Evolutionary conservation across 64 coral and sea anemone species (phyloP).

Genomic region (Trachythela sp.): DNA sequence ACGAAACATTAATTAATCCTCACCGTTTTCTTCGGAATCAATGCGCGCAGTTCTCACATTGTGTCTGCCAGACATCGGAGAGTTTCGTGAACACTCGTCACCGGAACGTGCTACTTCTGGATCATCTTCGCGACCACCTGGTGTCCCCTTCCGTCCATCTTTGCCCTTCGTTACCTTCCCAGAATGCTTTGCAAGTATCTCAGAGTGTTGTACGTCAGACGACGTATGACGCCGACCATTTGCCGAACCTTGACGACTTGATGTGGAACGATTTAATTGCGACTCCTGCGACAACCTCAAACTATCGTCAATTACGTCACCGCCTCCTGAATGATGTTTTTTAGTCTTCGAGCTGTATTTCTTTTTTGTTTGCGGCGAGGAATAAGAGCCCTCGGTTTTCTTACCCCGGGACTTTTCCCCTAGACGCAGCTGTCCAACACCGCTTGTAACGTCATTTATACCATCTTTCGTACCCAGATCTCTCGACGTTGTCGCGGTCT

Average conservation of each 20-base stretch:
- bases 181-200: neutral
- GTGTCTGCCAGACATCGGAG: neutral
- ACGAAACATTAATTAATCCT: neutral
- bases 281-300: conserved; percentile 1
- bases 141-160: neutral
- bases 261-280: neutral
- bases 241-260: neutral
- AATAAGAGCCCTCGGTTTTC: neutral
- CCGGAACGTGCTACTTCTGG: neutral
- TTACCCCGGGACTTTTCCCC: neutral
- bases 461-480: neutral
- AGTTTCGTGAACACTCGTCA: neutral
- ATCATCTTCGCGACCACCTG: neutral
- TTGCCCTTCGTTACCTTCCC: neutral
- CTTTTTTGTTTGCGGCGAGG: neutral
- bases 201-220: neutral
- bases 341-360: conserved; percentile 4
- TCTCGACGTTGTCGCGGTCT: neutral
- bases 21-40: neutral
- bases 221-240: neutral
- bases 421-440: neutral
- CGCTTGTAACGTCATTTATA: neutral
- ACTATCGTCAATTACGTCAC: neutral
- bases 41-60: neutral
- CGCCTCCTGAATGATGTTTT: neutral